phyloP scores from a whole-genome alignment of 2,797 vertebrate genomes.

The Squalus acanthias region DNA sequence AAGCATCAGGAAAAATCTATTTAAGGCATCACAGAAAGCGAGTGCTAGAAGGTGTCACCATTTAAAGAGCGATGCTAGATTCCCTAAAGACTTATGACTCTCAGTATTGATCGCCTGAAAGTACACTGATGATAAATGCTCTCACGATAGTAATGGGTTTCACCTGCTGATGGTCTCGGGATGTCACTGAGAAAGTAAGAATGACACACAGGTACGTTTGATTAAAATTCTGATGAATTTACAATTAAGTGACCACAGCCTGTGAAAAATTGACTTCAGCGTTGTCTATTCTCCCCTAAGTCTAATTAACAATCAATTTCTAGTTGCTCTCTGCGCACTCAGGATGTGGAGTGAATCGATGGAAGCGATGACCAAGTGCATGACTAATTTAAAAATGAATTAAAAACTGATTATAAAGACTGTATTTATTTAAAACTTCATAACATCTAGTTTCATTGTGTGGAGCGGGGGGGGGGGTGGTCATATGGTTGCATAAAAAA shows the following conservation, averaged over 20 bases:
- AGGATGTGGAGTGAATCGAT: slow-evolving; percentile 12
- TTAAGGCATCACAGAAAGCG: background rate
- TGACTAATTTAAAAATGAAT: slow-evolving; percentile 7
- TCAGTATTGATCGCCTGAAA: background rate
- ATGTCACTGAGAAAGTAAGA: background rate
- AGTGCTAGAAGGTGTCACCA: background rate
- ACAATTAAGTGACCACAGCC: slow-evolving; percentile 8
- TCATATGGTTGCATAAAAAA: background rate
- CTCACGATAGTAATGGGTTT: slow-evolving; percentile 3
- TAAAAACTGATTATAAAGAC: background rate
- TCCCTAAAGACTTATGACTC: background rate
- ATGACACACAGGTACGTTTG: background rate
- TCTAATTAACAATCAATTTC: slow-evolving; percentile 34
- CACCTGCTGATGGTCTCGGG: background rate
- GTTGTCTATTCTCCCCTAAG: background rate
- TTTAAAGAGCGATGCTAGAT: background rate
- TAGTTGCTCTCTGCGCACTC: background rate
- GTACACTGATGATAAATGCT: background rate
- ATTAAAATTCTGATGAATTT: slow-evolving; percentile 32
- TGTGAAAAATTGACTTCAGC: slow-evolving; percentile 29
- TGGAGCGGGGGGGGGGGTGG: background rate
- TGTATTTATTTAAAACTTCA: background rate
- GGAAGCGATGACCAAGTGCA: background rate
- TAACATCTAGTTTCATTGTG: background rate
- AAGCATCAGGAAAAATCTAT: background rate